phyloP scores from a whole-genome alignment of 1,140 invertebrate genomes.

The Leptinotarsa defecta region DNA sequence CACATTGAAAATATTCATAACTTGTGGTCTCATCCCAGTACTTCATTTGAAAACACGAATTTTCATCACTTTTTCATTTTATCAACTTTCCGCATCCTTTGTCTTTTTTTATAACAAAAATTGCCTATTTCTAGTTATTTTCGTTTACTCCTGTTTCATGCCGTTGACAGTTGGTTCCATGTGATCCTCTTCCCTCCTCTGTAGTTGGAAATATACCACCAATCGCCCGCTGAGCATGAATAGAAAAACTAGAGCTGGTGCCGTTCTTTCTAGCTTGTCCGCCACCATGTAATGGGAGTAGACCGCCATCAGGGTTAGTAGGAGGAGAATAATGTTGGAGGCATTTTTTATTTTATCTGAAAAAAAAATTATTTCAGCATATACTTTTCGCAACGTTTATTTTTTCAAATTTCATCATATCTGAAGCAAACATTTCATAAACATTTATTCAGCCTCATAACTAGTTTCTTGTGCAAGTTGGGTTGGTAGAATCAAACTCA shows the following conservation, averaged over 20 bases:
- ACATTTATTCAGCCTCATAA: too few relatives aligned
- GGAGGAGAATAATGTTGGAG: slow-evolving; percentile 81
- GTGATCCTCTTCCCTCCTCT: slow-evolving; percentile 61
- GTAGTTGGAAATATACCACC: slow-evolving; percentile 72
- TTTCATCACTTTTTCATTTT: background rate
- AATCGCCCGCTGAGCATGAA: slow-evolving; percentile 93
- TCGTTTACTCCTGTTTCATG: slow-evolving; percentile 66
- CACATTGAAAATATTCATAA: too few relatives aligned
- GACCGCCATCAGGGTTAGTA: slow-evolving; percentile 84
- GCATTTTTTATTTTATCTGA: slow-evolving; percentile 87
- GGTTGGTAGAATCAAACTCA: too few relatives aligned
- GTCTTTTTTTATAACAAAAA: slow-evolving; percentile 1
- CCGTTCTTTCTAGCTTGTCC: slow-evolving; percentile 90
- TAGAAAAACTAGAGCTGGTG: slow-evolving; percentile 91
- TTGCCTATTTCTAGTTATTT: slow-evolving; percentile 12
- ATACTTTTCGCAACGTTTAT: too few relatives aligned
- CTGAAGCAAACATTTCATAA: too few relatives aligned
- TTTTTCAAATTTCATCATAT: too few relatives aligned
- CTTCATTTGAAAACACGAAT: too few relatives aligned
- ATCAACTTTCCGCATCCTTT: background rate
- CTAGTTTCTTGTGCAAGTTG: too few relatives aligned
- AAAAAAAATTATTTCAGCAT: slow-evolving; percentile 49
- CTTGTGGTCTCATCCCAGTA: too few relatives aligned
- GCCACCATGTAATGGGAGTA: slow-evolving; percentile 93
- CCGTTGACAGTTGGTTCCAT: slow-evolving; percentile 64